phyloP scores from a whole-genome alignment of 2,113 vertebrate species.

The Strigops habroptila region DNA sequence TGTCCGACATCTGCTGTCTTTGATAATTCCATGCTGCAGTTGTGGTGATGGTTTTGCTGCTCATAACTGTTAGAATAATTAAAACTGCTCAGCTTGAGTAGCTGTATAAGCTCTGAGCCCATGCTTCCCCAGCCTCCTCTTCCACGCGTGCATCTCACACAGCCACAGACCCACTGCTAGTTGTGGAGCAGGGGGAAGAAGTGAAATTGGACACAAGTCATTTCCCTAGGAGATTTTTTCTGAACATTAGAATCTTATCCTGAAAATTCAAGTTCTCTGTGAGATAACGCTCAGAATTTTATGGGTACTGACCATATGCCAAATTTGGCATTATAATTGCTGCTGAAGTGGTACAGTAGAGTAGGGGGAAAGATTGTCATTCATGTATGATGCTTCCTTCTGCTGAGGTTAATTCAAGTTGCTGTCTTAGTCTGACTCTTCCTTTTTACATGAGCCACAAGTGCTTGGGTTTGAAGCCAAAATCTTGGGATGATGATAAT shows the following conservation, averaged over 20 bases:
- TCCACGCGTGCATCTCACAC: neutral
- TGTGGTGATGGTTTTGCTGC: slow-evolving; percentile 30
- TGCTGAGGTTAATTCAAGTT: neutral
- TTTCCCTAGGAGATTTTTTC: neutral
- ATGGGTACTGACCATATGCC: neutral
- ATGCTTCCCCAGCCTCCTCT: neutral
- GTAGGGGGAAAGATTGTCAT: neutral
- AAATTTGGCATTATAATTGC: neutral
- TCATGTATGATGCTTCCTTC: neutral
- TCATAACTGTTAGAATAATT: slow-evolving; percentile 47
- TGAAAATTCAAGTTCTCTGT: neutral
- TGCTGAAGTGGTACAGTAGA: neutral
- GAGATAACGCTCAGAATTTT: neutral
- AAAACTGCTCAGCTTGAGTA: slow-evolving; percentile 55
- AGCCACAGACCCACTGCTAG: neutral
- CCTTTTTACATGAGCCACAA: neutral
- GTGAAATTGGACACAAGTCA: neutral
- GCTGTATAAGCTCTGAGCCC: slow-evolving; percentile 26
- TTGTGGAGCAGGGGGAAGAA: neutral
- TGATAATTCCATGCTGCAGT: slow-evolving; percentile 12
- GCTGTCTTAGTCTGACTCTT: neutral
- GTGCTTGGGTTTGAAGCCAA: neutral
- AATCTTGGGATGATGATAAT: neutral
- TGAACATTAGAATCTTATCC: neutral
- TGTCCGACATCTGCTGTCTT: slow-evolving; percentile 27